Evolutionary conservation across 2,888 invertebrate genomes (phyloP).

Genomic region (Orthosia gothica): DNA sequence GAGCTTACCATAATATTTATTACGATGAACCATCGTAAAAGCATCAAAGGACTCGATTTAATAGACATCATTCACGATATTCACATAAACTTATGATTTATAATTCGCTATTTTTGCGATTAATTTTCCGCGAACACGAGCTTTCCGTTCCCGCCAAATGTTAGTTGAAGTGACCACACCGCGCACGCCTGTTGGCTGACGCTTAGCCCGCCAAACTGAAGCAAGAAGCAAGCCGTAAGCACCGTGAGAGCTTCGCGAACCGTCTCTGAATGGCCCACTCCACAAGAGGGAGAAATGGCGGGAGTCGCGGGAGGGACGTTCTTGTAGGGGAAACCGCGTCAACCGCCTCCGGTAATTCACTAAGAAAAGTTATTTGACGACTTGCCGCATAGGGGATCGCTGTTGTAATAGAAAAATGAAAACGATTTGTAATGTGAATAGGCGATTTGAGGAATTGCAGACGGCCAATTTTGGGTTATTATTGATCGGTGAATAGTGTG

Average conservation of each 20-base stretch:
- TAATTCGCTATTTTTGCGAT: constrained; percentile 60
- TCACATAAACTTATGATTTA: constrained; percentile 80
- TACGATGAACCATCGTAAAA: constrained; percentile 82
- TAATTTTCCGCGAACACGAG: constrained; percentile 73
- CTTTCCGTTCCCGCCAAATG: constrained; percentile 85
- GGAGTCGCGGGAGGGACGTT: constrained; percentile 89
- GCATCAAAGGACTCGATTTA: constrained; percentile 74
- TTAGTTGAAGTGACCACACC: constrained; percentile 70
- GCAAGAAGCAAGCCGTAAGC: constrained; percentile 80
- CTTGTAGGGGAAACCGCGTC: constrained; percentile 89
- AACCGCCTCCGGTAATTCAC: constrained; percentile 90
- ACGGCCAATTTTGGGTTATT: constrained; percentile 38
- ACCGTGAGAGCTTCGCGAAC: constrained; percentile 90
- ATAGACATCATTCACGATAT: constrained; percentile 80
- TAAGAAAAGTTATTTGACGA: constrained; percentile 91
- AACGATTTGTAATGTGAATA: constrained; percentile 75
- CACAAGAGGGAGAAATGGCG: constrained; percentile 88
- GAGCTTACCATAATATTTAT: constrained; percentile 84
- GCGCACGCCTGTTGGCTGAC: constrained; percentile 83
- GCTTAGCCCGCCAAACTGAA: constrained; percentile 90
- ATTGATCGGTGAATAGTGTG: constrained; percentile 30
- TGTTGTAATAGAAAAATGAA: constrained; percentile 82
- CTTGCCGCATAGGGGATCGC: constrained; percentile 81
- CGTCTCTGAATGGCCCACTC: constrained; percentile 89
- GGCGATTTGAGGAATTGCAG: constrained; percentile 59